These are phyloP conservation scores for Forbesichthys papilliferus DNA, from an alignment of 2,113 vertebrate genomes.

Conservation along the genomic window DNA sequence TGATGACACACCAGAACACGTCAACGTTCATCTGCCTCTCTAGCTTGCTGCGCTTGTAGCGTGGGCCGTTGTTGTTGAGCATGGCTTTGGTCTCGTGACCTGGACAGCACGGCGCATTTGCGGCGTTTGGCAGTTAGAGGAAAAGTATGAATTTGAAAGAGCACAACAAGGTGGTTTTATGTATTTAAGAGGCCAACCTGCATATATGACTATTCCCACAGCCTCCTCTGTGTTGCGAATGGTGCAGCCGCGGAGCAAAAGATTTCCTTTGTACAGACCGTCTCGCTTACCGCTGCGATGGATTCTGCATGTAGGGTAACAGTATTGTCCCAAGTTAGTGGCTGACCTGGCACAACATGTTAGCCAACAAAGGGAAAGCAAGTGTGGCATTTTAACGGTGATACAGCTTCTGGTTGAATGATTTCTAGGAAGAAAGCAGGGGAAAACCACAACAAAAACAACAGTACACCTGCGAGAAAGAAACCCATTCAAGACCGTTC, in stretches of 20 bases:
- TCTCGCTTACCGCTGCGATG: slow-evolving; percentile 85
- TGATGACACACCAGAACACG: slow-evolving; percentile 96
- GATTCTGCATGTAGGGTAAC: slow-evolving; percentile 67
- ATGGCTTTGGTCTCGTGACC: slow-evolving; percentile 98
- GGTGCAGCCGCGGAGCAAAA: slow-evolving; percentile 93
- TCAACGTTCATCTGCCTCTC: slow-evolving; percentile 95
- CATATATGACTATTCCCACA: slow-evolving; percentile 93
- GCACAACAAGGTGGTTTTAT: background rate
- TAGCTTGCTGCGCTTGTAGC: slow-evolving; percentile 96
- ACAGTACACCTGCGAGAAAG: background rate
- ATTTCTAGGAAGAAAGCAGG: background rate
- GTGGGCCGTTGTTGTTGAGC: slow-evolving; percentile 95
- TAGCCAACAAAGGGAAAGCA: background rate
- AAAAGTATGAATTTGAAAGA: background rate
- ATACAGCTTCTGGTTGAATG: background rate
- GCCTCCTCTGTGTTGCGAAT: slow-evolving; percentile 95
- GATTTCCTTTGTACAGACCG: slow-evolving; percentile 90
- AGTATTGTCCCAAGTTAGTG: background rate
- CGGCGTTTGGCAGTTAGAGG: background rate
- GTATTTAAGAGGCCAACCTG: slow-evolving; percentile 76
- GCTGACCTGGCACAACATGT: background rate
- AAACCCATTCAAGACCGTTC: slow-evolving; percentile 32
- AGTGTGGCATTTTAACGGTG: slow-evolving; percentile 7
- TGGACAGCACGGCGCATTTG: slow-evolving; percentile 46
- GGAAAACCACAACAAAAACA: background rate